Evolutionary conservation across 2,797 vertebrate genomes (phyloP), one percentile per base, ranked within the genome.

Genomic region (Strix occidentalis): DNA sequence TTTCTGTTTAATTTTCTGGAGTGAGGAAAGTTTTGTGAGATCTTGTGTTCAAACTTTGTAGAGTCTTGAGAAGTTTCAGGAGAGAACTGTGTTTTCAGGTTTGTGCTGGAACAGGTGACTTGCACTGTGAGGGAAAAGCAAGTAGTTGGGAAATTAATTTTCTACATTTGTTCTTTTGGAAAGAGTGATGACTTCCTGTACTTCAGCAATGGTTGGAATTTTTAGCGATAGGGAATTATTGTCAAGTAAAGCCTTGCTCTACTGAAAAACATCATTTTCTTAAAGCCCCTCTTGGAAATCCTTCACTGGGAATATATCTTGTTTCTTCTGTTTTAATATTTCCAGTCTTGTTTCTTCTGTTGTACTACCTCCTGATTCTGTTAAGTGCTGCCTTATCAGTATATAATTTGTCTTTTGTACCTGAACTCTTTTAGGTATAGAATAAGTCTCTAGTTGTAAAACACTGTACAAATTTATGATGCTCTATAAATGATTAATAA

Each of bases 401-500:
- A 54, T 76, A 76, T 68, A 33, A 75, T 57, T 90, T 80, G 9
- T 74, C 69, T 68, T 91, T n/a, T 31, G 5, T 78, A 78, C 26
- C 15, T 71, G 46, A 91, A 35, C 13, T 10, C 18, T 74, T 95
- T 56, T 45, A 85, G 23, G 14, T 82, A 75, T 46, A 82, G 37
- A 68, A 65, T 76, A 54, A 2, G 1, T 60, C 53, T 83, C 43
- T 43, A 80, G 48, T 68, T 90, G 24, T 84, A 87, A 84, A 93
- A 87, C 69, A 91, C 10, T 78, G 74, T 75, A 81, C 25, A 63
- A 83, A 78, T 90, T 69, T 54, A 83, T 81, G 43, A 39, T 89
- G 60, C 19, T 70, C 39, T 92, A 81, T 94, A 90, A 93, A 95
- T 90, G 29, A 95, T 95, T 96, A 96, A 93, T 61, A 95, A 33